A percentile compares a stretch with the other conserved stretches of the same genome.
Conservation (phyloP, 2,888 invertebrate species). For the Autographa gamma region DNA sequence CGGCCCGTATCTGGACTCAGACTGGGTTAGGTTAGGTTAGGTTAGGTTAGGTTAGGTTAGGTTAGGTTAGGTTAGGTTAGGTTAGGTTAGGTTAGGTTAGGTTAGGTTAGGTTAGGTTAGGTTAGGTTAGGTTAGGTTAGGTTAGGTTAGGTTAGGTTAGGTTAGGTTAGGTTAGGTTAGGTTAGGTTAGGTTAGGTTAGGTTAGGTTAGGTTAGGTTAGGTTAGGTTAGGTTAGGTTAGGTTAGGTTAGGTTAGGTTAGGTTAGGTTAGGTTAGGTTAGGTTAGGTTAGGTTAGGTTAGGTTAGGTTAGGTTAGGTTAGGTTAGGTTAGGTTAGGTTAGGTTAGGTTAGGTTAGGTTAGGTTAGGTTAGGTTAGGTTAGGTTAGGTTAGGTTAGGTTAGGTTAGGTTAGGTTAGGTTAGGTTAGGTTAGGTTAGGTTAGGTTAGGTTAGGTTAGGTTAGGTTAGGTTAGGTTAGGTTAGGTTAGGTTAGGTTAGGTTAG, state of each 20-base stretch:
- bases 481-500: conserved; percentile 20
- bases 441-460: neutral
- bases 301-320: conserved; percentile 37
- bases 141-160: neutral
- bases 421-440: conserved; percentile 29
- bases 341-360: neutral
- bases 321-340: neutral
- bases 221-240: conserved; percentile 16
- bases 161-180: too few relatives aligned
- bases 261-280: conserved; percentile 16
- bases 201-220: neutral
- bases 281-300: conserved; percentile 23
- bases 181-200: neutral
- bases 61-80: too few relatives aligned
- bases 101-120: too few relatives aligned
- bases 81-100: too few relatives aligned
- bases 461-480: conserved; percentile 16
- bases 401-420: conserved; percentile 33
- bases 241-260: conserved; percentile 8
- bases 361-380: neutral
- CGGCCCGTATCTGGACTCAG: too few relatives aligned
- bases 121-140: too few relatives aligned
- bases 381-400: conserved; percentile 30
- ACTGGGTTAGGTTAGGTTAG: too few relatives aligned
- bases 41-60: too few relatives aligned